Conservation (phyloP, 2,888 invertebrate genomes). For the Troides aeacus region DNA sequence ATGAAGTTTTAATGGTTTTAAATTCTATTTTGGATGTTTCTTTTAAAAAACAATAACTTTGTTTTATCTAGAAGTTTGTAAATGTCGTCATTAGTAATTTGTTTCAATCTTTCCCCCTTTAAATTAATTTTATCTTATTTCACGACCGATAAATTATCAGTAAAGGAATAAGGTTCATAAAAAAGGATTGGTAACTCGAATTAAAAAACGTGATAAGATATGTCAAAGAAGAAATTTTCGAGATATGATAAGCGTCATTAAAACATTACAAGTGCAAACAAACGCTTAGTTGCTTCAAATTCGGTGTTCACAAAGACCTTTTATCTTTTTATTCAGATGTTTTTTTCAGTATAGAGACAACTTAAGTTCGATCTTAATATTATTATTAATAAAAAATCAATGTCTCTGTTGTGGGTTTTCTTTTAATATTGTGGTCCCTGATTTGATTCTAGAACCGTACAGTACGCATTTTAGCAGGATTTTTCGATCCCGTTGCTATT, state of each 20-base stretch:
- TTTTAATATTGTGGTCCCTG: too few species aligned
- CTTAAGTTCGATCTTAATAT: constrained; percentile 4
- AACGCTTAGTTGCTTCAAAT: constrained; percentile 7
- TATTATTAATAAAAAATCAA: background rate
- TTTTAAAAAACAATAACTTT: background rate
- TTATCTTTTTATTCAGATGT: constrained; percentile 1
- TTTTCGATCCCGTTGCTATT: background rate
- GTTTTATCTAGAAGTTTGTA: background rate
- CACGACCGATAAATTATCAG: constrained; percentile 17
- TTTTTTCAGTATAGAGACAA: background rate
- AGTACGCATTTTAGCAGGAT: too few species aligned
- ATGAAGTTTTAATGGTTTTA: background rate
- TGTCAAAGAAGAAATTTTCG: constrained; percentile 19
- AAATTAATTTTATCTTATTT: constrained; percentile 19
- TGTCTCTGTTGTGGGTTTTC: too few species aligned
- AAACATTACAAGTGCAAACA: constrained; percentile 19
- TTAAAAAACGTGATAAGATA: constrained; percentile 19
- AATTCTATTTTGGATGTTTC: background rate
- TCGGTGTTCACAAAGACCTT: constrained; percentile 10
- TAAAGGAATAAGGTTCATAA: constrained; percentile 6
- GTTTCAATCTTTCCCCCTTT: background rate
- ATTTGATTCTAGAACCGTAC: too few species aligned
- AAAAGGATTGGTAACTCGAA: constrained; percentile 2
- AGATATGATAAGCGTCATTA: constrained; percentile 29
- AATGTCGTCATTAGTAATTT: background rate